These are phyloP conservation scores for Lypha dubia DNA, from an alignment of 2,888 invertebrate genomes.

Conservation along the genomic window DNA sequence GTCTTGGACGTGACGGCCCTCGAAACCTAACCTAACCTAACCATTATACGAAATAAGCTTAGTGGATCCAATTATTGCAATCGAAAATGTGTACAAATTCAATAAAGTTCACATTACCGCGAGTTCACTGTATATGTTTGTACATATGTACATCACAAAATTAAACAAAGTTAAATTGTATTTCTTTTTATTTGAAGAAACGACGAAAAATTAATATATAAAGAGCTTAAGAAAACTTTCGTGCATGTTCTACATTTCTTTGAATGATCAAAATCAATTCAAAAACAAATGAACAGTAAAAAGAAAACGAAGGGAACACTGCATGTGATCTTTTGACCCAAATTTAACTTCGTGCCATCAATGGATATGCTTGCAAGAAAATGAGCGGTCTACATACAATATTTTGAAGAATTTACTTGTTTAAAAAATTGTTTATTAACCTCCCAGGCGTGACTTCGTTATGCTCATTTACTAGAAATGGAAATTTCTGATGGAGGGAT, in stretches of 20 bases:
- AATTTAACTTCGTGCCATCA: background rate
- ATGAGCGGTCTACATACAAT: background rate
- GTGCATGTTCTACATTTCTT: no score
- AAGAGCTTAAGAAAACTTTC: no score
- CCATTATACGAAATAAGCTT: no score
- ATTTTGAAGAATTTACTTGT: background rate
- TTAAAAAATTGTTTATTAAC: conserved; percentile 42
- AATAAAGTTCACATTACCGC: no score
- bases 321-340: background rate
- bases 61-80: no score
- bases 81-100: no score
- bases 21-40: no score
- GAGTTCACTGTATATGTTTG: no score
- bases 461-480: background rate
- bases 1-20: no score
- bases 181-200: background rate
- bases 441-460: conserved; percentile 37
- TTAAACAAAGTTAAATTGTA: background rate
- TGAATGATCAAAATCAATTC: background rate
- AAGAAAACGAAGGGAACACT: background rate
- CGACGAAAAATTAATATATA: background rate
- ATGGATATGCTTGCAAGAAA: background rate
- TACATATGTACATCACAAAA: no score
- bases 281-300: background rate
- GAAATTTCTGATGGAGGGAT: background rate